A percentile compares a stretch with the other conserved stretches of the same genome.
These are phyloP conservation scores for Pseudomyrmex cubaensis DNA, from an alignment of 1,140 invertebrate genomes.

Conservation along the genomic window DNA sequence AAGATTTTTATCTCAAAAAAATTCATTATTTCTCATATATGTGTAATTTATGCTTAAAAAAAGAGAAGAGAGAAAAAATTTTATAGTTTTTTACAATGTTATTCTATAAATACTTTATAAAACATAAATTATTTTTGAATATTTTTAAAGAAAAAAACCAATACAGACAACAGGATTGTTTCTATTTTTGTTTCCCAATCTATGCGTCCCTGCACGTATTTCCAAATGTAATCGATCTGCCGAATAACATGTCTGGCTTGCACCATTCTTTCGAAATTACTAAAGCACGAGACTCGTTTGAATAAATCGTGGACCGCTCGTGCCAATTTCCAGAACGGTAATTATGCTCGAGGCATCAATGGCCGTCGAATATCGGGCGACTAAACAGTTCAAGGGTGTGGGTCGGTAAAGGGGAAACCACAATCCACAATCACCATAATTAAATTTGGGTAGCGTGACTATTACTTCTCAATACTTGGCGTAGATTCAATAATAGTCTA, in stretches of 20 bases:
- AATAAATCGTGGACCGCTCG: slow-evolving; percentile 42
- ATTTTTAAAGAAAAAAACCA: too few species aligned
- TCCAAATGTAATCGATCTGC: slow-evolving; percentile 41
- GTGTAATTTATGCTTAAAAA: too few species aligned
- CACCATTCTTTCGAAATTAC: slow-evolving; percentile 56
- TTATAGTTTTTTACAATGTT: too few species aligned
- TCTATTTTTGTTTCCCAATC: not conserved
- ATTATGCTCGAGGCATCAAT: slow-evolving; percentile 34
- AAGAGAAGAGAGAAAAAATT: too few species aligned
- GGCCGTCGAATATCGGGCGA: slow-evolving; percentile 3
- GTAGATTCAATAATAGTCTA: slow-evolving; percentile 10
- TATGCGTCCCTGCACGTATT: slow-evolving; percentile 25
- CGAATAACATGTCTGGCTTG: slow-evolving; percentile 44
- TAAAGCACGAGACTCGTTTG: slow-evolving; percentile 46
- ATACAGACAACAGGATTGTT: too few species aligned
- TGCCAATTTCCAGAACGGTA: slow-evolving; percentile 42
- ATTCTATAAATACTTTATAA: too few species aligned
- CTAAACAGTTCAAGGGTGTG: slow-evolving; percentile 45
- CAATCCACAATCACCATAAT: slow-evolving; percentile 41
- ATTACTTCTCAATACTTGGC: slow-evolving; percentile 1
- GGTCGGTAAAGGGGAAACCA: not conserved
- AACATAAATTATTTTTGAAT: too few species aligned
- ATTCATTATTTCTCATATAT: not conserved
- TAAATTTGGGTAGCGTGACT: slow-evolving; percentile 24
- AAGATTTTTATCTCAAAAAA: not conserved